Evolutionary conservation across 2,113 vertebrate species (phyloP).

Genomic region (Aegithalos caudatus): DNA sequence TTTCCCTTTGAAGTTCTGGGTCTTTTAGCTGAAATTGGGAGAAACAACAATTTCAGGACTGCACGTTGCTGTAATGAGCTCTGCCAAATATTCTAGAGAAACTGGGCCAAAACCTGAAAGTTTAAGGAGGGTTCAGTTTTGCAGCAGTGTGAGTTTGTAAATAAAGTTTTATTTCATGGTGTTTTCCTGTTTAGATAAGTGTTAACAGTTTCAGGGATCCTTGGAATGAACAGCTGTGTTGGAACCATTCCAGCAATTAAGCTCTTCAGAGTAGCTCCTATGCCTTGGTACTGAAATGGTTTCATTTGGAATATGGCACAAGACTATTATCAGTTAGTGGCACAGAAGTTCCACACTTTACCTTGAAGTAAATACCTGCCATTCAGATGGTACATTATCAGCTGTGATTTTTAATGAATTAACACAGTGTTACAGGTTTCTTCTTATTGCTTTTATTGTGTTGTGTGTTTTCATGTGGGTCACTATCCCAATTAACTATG

Average conservation of each 20-base stretch:
- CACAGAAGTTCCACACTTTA: neutral
- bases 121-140: constrained; percentile 22
- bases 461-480: neutral
- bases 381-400: neutral
- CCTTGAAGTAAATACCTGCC: neutral
- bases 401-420: neutral
- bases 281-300: neutral
- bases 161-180: constrained; percentile 46
- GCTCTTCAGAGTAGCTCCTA: neutral
- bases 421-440: neutral
- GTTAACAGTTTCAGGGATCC: constrained; percentile 42
- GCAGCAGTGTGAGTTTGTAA: constrained; percentile 48
- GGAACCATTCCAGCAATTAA: neutral
- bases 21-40: neutral
- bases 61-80: neutral
- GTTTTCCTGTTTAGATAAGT: constrained; percentile 54
- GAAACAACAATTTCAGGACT: neutral
- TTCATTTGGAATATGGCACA: neutral
- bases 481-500: neutral
- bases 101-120: neutral
- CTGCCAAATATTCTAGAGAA: neutral
- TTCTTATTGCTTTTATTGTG: neutral
- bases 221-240: constrained; percentile 52
- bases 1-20: neutral
- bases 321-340: neutral